These are phyloP conservation scores for Amiota mariae DNA, from an alignment of 2,888 invertebrate species.

Conservation along the genomic window DNA sequence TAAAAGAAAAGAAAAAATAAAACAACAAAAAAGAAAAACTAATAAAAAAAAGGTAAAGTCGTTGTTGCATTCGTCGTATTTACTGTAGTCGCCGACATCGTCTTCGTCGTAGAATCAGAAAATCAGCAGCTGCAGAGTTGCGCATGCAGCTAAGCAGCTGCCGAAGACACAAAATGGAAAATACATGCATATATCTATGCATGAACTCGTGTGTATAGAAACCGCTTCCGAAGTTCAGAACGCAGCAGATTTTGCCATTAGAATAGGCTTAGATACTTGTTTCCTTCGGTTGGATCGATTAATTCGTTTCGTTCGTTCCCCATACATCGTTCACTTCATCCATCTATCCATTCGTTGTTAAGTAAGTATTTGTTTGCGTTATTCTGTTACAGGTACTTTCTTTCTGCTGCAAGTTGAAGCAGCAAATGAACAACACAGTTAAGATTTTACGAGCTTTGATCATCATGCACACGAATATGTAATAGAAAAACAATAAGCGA, in stretches of 20 bases:
- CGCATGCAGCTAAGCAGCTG: slow-evolving; percentile 32
- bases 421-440: neutral
- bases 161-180: neutral
- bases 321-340: neutral
- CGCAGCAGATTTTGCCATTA: slow-evolving; percentile 51
- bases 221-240: slow-evolving; percentile 24
- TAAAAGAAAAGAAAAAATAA: slow-evolving; percentile 44
- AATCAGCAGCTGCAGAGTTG: slow-evolving; percentile 29
- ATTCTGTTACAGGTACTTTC: slow-evolving; percentile 35
- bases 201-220: neutral
- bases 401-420: slow-evolving; percentile 31
- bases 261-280: slow-evolving; percentile 63
- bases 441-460: too few species aligned
- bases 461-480: too few species aligned
- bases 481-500: too few species aligned
- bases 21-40: slow-evolving; percentile 44
- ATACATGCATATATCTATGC: too few species aligned
- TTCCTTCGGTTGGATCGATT: slow-evolving; percentile 46
- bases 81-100: slow-evolving; percentile 46
- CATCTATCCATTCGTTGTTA: neutral
- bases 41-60: slow-evolving; percentile 47
- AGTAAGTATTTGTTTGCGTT: slow-evolving; percentile 38
- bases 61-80: slow-evolving; percentile 36
- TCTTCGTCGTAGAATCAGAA: slow-evolving; percentile 44
- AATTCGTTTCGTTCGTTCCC: slow-evolving; percentile 21